A percentile compares a stretch with the other conserved stretches of the same genome.
These are phyloP conservation scores for Spea hammondii DNA, from an alignment of 2,797 vertebrate species.

Conservation along the genomic window DNA sequence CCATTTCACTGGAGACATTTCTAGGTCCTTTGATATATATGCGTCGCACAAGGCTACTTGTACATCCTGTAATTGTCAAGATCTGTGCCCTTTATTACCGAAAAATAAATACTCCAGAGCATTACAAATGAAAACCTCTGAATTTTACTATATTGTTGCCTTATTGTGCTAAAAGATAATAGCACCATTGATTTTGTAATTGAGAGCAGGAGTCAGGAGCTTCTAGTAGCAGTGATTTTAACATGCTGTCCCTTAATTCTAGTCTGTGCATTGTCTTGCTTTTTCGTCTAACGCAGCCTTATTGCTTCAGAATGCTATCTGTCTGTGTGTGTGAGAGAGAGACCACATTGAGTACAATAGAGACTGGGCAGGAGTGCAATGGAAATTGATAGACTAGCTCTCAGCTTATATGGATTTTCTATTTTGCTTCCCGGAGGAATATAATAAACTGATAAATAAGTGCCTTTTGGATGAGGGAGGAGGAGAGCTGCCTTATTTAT, in stretches of 20 bases:
- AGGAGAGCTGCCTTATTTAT: conserved; percentile 42
- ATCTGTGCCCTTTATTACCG: too few relatives aligned
- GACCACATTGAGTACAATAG: conserved; percentile 3
- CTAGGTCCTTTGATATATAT: too few relatives aligned
- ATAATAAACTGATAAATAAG: conserved; percentile 52
- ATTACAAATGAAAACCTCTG: too few relatives aligned
- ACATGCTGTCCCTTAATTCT: neutral
- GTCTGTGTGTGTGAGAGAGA: neutral
- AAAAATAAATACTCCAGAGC: too few relatives aligned
- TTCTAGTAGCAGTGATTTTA: neutral
- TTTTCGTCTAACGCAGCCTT: neutral
- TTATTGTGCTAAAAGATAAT: too few relatives aligned
- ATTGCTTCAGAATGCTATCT: neutral
- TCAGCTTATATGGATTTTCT: conserved; percentile 45
- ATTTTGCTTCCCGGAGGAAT: conserved; percentile 46
- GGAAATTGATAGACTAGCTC: conserved; percentile 46
- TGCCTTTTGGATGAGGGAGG: conserved; percentile 37
- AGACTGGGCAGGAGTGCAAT: conserved; percentile 27
- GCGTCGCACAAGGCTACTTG: too few relatives aligned
- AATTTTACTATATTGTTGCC: too few relatives aligned
- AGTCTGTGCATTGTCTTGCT: neutral
- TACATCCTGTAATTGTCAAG: too few relatives aligned
- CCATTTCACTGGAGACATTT: too few relatives aligned
- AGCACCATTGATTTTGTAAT: neutral
- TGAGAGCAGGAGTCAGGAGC: neutral